These are phyloP conservation scores for Camptogramma bilineatum DNA, from an alignment of 2,888 invertebrate species.

Conservation along the genomic window DNA sequence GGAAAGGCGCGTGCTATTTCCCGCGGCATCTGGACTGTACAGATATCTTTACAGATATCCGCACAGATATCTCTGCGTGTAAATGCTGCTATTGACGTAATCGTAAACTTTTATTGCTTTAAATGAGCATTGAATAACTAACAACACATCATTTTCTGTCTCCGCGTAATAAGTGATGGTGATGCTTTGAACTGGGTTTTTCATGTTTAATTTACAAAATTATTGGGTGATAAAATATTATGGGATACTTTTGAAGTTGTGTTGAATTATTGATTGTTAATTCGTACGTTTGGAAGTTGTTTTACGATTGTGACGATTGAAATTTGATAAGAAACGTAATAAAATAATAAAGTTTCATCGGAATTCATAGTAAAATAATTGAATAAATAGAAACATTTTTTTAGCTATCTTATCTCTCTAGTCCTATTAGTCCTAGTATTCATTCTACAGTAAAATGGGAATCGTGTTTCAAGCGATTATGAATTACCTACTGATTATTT, in stretches of 20 bases:
- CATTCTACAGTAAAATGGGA: too few species aligned
- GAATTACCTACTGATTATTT: too few species aligned
- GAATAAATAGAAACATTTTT: too few species aligned
- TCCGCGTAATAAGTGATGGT: conserved; percentile 42
- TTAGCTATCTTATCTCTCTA: too few species aligned
- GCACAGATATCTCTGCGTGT: too few species aligned
- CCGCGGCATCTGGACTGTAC: too few species aligned
- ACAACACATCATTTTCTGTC: conserved; percentile 47
- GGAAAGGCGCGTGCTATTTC: too few species aligned
- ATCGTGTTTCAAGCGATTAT: too few species aligned
- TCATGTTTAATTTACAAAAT: conserved; percentile 42
- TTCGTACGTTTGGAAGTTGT: conserved; percentile 43
- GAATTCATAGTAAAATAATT: too few species aligned
- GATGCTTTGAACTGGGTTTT: conserved; percentile 45
- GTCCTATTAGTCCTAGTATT: too few species aligned
- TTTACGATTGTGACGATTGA: conserved; percentile 43
- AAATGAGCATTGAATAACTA: conserved; percentile 50
- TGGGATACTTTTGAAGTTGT: conserved; percentile 39
- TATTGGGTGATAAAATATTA: conserved; percentile 43
- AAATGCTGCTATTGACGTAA: conserved; percentile 46
- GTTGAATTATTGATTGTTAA: conserved; percentile 45
- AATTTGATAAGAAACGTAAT: conserved; percentile 32
- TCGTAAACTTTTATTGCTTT: conserved; percentile 56
- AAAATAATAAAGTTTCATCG: conserved; percentile 19
- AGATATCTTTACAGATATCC: too few species aligned